Base-by-base conservation (phyloP, 2,888 invertebrate species). In the Conops quadrifasciatus region DNA sequence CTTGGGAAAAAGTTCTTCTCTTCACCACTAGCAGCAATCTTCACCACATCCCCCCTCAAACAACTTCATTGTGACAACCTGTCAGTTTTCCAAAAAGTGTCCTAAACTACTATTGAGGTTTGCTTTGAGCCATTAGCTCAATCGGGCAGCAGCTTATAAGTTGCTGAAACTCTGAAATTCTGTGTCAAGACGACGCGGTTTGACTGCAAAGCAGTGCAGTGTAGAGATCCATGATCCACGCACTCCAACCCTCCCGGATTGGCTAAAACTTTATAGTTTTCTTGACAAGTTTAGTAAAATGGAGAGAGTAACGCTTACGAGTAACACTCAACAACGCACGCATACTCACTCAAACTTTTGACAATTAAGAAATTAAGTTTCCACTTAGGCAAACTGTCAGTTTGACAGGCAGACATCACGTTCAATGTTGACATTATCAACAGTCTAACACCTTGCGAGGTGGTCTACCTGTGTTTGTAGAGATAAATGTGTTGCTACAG, bases 351-450 rank as follows among this genome's bases (percentile, higher is more conserved):
- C 66, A 65, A 28, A 24, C 80, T 36, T 73, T 81, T 83, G 81
- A 83, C 82, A 83, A 83, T 83, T 83, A 83, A 83, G 82, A 83
- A 83, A 83, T 83, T 83, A 83, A 83, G 84, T 83, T 83, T 81
- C 80, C 82, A 83, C 82, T 83, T 83, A 83, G 81, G 79, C 80
- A 77, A 77, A 78, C 78, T 82, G 82, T 83, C 82, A 80, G 79
- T 80, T 82, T 83, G 82, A 83, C 83, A 82, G 79, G 77, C 81
- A 81, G 80, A 76, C 77, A 77, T 78, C 77, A 77, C 77, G 77
- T 79, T 76, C 73, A 76, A 77, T 79, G 81, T 78, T 82, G 79
- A 78, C 78, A 82, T 83, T 83, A 83, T 83, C 82, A 83, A 82
- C 82, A 83, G 84, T 82, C 82, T 82, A 83, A 83, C 82, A 83